Evolutionary conservation across 2,113 vertebrate genomes (phyloP).

Genomic region (Anarrhichthys ocellatus): DNA sequence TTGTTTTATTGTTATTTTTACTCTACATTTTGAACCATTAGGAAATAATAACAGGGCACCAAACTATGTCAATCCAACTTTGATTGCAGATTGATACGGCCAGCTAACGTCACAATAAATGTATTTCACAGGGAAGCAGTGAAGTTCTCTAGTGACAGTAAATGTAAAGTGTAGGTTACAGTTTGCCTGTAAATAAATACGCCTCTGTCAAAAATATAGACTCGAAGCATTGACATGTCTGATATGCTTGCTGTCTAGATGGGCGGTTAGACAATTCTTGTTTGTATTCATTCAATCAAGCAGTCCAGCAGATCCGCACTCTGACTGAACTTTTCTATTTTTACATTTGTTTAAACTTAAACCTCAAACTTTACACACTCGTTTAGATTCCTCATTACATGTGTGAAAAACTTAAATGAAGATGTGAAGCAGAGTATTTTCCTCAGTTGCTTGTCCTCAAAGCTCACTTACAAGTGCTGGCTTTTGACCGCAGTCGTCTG

Average conservation of each 20-base stretch:
- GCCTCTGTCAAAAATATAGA: background rate
- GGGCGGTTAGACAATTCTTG: too few species aligned
- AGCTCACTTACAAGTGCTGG: background rate
- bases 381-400: background rate
- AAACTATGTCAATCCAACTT: background rate
- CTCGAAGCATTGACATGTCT: background rate
- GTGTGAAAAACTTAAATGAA: background rate
- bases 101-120: background rate
- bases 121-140: background rate
- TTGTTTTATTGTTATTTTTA: too few species aligned
- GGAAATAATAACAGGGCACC: too few species aligned
- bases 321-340: too few species aligned
- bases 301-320: too few species aligned
- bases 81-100: background rate
- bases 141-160: too few species aligned
- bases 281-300: too few species aligned
- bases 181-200: too few species aligned
- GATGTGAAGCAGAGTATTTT: background rate
- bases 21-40: too few species aligned
- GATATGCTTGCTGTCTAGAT: background rate
- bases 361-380: background rate
- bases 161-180: too few species aligned
- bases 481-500: background rate
- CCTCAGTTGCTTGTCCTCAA: background rate
- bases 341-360: background rate